Evolutionary conservation across 2,113 vertebrate genomes (phyloP).

Genomic region (Colinus virginianus): DNA sequence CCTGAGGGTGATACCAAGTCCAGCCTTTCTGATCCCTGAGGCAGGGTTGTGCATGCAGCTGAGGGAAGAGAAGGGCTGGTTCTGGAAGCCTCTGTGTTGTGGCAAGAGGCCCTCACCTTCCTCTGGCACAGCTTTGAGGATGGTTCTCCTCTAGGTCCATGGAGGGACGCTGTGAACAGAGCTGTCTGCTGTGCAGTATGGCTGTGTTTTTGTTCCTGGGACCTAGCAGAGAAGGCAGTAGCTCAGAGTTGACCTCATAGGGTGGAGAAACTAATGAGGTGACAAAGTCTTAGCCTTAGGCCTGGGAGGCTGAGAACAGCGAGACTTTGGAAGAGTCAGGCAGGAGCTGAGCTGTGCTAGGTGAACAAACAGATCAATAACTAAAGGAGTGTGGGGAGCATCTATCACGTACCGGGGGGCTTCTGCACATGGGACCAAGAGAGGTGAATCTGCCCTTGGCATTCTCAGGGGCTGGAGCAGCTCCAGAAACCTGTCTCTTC

Average conservation of each 20-base stretch:
- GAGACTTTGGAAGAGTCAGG: background rate
- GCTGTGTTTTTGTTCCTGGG: background rate
- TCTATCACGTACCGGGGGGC: background rate
- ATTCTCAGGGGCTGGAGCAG: background rate
- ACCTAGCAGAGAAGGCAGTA: background rate
- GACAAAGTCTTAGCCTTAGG: background rate
- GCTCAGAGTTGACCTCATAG: background rate
- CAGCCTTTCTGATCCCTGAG: background rate
- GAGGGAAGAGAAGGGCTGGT: background rate
- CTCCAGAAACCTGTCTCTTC: background rate
- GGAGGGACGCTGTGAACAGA: background rate
- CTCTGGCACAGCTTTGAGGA: background rate
- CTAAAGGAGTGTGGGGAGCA: background rate
- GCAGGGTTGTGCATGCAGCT: background rate
- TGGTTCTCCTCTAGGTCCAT: background rate
- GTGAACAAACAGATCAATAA: accelerated
- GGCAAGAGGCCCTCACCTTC: background rate
- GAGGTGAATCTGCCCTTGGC: background rate
- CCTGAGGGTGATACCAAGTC: background rate
- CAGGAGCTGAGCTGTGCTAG: background rate
- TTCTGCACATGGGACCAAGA: accelerated
- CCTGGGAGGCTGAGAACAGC: background rate
- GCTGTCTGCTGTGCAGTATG: background rate
- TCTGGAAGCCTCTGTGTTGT: background rate
- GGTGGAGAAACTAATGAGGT: background rate